Evolutionary conservation across 2,113 vertebrate species (phyloP).

Genomic region (Kryptolebias marmoratus): DNA sequence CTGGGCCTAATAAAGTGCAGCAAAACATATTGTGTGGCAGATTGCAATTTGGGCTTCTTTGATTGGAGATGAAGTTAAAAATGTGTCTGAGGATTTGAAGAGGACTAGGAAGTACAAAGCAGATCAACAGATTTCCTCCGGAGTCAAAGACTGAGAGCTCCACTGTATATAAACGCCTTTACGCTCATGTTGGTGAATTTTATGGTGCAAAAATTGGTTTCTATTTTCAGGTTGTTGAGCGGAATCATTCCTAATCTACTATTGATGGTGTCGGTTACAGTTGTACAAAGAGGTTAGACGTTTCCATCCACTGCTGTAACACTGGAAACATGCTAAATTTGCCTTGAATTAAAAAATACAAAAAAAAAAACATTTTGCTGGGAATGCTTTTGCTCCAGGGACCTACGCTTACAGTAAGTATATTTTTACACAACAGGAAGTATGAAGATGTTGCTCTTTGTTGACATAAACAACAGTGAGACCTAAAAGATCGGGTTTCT

Average conservation of each 20-base stretch:
- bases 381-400: conserved; percentile 3
- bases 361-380: conserved; percentile 7
- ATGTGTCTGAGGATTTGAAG: conserved; percentile 59
- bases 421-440: conserved; percentile 12
- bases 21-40: conserved; percentile 80
- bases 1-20: conserved; percentile 77
- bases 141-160: conserved; percentile 35
- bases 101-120: conserved; percentile 23
- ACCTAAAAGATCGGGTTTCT: too few species aligned
- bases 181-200: conserved; percentile 19
- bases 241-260: conserved; percentile 35
- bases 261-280: conserved; percentile 30
- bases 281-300: conserved; percentile 4
- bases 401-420: not conserved
- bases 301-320: conserved; percentile 8
- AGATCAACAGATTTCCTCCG: conserved; percentile 52
- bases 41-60: conserved; percentile 78
- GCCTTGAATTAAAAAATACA: not conserved
- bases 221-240: conserved; percentile 45
- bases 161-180: conserved; percentile 19
- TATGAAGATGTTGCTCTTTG: conserved; percentile 14
- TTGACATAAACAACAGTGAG: not conserved
- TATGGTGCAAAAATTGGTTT: conserved; percentile 19
- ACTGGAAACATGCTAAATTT: conserved; percentile 25
- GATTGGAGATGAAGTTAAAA: conserved; percentile 75